Conservation (phyloP, 2,113 vertebrate genomes). For the Nannospalax galili region DNA sequence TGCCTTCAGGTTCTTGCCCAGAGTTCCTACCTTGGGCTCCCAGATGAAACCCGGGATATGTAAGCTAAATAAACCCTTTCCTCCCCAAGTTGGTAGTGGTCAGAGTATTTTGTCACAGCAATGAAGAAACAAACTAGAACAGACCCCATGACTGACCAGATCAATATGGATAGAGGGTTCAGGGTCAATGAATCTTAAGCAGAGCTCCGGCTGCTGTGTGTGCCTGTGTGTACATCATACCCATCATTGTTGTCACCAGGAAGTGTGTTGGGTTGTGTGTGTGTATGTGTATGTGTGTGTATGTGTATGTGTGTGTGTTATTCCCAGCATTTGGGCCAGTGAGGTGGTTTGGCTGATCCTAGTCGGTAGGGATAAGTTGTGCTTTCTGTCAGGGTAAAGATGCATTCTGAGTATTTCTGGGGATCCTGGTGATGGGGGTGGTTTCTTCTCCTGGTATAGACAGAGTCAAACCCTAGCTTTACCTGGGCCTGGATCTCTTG, state of each 20-base stretch:
- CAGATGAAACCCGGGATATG: too few relatives aligned
- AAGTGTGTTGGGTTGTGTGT: background rate
- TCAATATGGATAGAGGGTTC: background rate
- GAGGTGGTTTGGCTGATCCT: background rate
- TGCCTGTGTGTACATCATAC: constrained; percentile 1
- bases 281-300: constrained; percentile 1
- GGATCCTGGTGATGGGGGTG: background rate
- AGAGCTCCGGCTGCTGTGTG: constrained; percentile 5
- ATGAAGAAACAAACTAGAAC: too few relatives aligned
- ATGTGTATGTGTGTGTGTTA: background rate
- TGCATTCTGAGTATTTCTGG: background rate
- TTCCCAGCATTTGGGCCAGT: background rate
- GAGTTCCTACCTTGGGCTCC: too few relatives aligned
- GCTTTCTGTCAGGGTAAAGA: background rate
- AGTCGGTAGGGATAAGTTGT: background rate
- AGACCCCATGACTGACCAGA: background rate
- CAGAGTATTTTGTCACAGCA: too few relatives aligned
- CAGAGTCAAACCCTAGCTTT: background rate
- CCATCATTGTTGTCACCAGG: background rate
- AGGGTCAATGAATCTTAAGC: constrained; percentile 62
- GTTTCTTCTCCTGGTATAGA: background rate
- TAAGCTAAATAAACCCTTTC: too few relatives aligned
- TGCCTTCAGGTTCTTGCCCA: too few relatives aligned
- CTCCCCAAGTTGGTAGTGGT: too few relatives aligned
- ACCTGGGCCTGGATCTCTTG: background rate